phyloP scores from a whole-genome alignment of 2,797 vertebrate genomes.

The Melanotaenia pygmaea region DNA sequence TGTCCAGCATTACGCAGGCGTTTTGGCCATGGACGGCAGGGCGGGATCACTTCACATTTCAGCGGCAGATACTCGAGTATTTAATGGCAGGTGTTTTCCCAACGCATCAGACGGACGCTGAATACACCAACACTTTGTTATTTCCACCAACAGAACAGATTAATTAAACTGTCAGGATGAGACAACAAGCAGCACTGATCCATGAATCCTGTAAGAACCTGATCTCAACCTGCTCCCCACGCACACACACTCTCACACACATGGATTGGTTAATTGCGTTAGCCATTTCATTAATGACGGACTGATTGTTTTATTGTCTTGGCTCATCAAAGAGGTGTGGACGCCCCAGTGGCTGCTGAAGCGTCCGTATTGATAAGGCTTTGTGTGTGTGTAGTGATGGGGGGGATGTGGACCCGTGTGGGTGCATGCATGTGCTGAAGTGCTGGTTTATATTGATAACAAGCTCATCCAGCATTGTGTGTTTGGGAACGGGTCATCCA shows the following conservation, averaged over 20 bases:
- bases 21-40: neutral
- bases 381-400: slow-evolving; percentile 46
- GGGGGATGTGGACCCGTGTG: slow-evolving; percentile 16
- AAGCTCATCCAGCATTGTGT: slow-evolving; percentile 28
- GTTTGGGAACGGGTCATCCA: slow-evolving; percentile 62
- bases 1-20: neutral
- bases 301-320: slow-evolving; percentile 82
- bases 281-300: slow-evolving; percentile 80
- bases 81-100: neutral
- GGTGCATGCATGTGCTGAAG: slow-evolving; percentile 41
- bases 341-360: slow-evolving; percentile 75
- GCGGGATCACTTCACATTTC: neutral
- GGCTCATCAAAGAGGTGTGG: slow-evolving; percentile 75
- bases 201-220: slow-evolving; percentile 30
- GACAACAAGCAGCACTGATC: slow-evolving; percentile 17
- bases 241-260: neutral
- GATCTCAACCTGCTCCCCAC: slow-evolving; percentile 32
- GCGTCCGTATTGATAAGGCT: slow-evolving; percentile 79
- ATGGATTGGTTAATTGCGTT: slow-evolving; percentile 75
- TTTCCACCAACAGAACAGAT: neutral
- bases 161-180: slow-evolving; percentile 22
- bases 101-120: neutral
- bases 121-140: slow-evolving; percentile 9
- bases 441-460: slow-evolving; percentile 73
- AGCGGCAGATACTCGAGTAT: neutral